phyloP scores from a whole-genome alignment of 2,888 invertebrate genomes.

The Agrotis segetum region DNA sequence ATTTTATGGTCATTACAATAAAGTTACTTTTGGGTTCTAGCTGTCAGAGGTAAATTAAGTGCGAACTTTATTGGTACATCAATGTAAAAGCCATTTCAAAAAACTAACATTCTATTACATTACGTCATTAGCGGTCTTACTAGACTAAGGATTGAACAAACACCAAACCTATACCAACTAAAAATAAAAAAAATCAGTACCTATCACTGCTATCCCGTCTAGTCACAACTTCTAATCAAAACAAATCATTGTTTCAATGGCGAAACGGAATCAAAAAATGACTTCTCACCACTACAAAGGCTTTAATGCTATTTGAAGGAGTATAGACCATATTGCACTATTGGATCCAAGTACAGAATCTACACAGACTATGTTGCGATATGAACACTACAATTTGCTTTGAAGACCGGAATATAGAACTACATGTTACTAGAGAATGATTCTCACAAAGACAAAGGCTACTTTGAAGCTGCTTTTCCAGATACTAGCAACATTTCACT shows the following conservation, averaged over 20 bases:
- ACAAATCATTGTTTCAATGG: not conserved
- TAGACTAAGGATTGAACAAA: not conserved
- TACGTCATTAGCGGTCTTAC: not conserved
- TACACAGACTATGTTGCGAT: not conserved
- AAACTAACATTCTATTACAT: not conserved
- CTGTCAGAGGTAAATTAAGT: not conserved
- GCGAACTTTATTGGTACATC: not conserved
- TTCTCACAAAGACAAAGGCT: not conserved
- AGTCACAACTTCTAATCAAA: not conserved
- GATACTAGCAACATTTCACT: too few relatives aligned
- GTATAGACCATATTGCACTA: not conserved
- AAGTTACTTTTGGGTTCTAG: not conserved
- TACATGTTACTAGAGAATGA: not conserved
- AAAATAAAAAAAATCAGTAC: not conserved
- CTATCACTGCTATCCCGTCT: not conserved
- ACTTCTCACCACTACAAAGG: not conserved
- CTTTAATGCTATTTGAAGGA: slow-evolving; percentile 20
- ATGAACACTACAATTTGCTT: slow-evolving; percentile 9
- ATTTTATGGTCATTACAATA: not conserved
- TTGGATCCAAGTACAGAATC: not conserved
- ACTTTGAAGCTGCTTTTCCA: too few relatives aligned
- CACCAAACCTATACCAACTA: not conserved
- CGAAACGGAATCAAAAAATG: not conserved
- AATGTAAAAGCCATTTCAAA: not conserved
- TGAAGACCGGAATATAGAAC: not conserved